These are phyloP conservation scores for Apteryx mantelli DNA, from an alignment of 2,113 vertebrate species.

Conservation along the genomic window DNA sequence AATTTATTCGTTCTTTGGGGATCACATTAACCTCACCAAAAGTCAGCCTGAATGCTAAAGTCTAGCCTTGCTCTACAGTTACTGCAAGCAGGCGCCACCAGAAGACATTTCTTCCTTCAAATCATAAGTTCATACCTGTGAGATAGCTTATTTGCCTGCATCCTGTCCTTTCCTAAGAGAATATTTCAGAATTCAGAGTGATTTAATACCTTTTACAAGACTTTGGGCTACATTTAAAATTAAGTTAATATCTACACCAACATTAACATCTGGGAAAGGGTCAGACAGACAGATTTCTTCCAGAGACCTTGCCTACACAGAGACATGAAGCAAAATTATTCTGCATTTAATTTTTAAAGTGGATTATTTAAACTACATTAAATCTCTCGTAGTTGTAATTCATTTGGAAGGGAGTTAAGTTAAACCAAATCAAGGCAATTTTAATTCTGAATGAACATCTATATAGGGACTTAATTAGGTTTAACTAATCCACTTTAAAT, in stretches of 20 bases:
- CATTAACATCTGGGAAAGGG: background rate
- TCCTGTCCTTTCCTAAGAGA: background rate
- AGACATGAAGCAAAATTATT: background rate
- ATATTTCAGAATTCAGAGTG: background rate
- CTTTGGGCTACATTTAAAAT: background rate
- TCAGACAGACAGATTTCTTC: conserved; percentile 12
- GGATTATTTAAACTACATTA: conserved; percentile 62
- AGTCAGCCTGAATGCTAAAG: background rate
- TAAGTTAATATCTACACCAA: background rate
- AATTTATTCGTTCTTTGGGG: background rate
- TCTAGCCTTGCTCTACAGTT: background rate
- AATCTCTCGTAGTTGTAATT: background rate
- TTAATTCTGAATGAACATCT: conserved; percentile 43
- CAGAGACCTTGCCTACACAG: background rate
- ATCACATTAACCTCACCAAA: background rate
- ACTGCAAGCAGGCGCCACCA: background rate
- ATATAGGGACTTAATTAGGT: conserved; percentile 38
- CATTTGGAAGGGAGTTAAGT: conserved; percentile 49
- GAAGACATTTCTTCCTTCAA: background rate
- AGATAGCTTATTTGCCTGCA: background rate
- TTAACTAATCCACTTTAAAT: conserved; percentile 58
- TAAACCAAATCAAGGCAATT: conserved; percentile 59
- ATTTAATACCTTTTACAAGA: background rate
- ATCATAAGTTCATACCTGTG: background rate
- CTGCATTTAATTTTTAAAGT: conserved; percentile 50